These are phyloP conservation scores for Chaetops frenatus DNA, from an alignment of 2,113 vertebrate species.

Conservation along the genomic window DNA sequence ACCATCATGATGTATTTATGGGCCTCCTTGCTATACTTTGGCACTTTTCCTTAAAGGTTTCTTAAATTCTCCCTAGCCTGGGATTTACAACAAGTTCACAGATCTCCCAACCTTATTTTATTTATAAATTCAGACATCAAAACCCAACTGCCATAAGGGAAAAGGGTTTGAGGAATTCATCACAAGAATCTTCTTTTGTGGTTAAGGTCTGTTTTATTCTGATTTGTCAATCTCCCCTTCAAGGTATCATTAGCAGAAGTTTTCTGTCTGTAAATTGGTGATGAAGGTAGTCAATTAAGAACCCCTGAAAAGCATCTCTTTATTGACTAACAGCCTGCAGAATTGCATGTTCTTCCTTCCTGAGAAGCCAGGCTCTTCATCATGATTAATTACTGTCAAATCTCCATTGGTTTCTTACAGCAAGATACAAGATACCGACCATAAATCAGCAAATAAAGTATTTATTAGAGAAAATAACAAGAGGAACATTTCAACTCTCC, in stretches of 20 bases:
- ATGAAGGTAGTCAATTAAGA: not conserved
- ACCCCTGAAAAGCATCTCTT: not conserved
- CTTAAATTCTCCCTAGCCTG: not conserved
- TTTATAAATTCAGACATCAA: not conserved
- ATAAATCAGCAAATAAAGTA: not conserved
- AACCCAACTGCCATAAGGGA: not conserved
- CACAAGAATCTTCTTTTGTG: not conserved
- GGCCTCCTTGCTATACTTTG: not conserved
- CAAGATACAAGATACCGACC: not conserved
- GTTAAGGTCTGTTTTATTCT: not conserved
- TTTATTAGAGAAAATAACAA: not conserved
- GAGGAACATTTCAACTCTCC: not conserved
- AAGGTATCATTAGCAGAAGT: not conserved
- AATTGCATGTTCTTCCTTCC: not conserved
- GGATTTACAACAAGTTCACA: not conserved
- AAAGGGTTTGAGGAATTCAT: not conserved
- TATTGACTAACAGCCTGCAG: constrained; percentile 2
- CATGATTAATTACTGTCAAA: constrained; percentile 25
- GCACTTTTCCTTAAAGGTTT: not conserved
- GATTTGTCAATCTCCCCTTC: not conserved
- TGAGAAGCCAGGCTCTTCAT: not conserved
- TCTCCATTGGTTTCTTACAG: not conserved
- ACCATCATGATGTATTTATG: not conserved
- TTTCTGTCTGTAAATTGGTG: not conserved
- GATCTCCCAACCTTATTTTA: not conserved